Conservation (phyloP, 2,888 invertebrate species). For the Ctena decussata region DNA sequence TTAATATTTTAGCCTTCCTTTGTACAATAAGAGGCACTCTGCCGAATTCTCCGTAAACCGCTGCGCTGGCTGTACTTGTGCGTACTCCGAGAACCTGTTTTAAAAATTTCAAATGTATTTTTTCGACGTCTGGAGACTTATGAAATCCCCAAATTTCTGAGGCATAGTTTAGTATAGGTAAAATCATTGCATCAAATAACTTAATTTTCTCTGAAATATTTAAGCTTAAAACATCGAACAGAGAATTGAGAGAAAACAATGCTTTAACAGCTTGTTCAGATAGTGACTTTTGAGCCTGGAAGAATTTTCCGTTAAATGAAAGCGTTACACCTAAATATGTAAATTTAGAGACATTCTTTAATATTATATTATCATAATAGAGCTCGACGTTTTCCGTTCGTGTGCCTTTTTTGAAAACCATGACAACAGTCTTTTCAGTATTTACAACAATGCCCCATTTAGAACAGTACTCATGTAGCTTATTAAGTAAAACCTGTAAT, state of each 20-base stretch:
- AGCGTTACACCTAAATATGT: not conserved
- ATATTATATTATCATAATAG: not conserved
- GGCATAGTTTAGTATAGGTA: conserved; percentile 24
- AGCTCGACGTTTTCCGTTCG: not conserved
- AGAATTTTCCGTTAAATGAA: not conserved
- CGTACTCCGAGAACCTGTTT: conserved; percentile 19
- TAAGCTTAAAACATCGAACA: not conserved
- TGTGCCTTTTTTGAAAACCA: not conserved
- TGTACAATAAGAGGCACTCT: not conserved
- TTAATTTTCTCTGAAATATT: too few species aligned
- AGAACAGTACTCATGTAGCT: too few species aligned
- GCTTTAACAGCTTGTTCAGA: too few species aligned
- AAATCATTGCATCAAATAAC: too few species aligned
- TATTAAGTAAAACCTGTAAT: too few species aligned
- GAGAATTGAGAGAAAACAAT: not conserved
- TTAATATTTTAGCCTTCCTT: conserved; percentile 25
- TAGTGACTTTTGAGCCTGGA: too few species aligned
- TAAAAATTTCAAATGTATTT: conserved; percentile 21
- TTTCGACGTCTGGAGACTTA: conserved; percentile 26
- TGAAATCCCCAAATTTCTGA: too few species aligned
- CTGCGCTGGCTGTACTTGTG: not conserved
- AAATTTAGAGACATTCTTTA: not conserved
- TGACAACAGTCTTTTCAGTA: too few species aligned
- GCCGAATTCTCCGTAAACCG: conserved; percentile 36
- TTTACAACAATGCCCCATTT: too few species aligned